Evolutionary conservation across 92 coral and sea anemone genomes (phyloP), one percentile per base, ranked within the genome.

Genomic region (Anthopleura xanthogrammica): DNA sequence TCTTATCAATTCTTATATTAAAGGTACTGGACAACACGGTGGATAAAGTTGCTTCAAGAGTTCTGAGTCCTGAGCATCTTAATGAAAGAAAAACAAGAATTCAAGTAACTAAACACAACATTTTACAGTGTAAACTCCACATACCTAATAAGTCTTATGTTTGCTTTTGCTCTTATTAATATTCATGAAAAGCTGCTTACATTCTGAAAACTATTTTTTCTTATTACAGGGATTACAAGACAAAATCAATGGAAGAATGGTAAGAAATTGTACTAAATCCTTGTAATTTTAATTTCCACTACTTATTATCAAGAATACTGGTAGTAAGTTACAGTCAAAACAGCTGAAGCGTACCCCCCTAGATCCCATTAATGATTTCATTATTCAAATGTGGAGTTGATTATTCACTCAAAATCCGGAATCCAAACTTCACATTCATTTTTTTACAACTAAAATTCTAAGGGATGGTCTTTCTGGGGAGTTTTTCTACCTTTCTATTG

Each of bases 21-120:
- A 64, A 91, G 92, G 95, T 89, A 52, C 88, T 91, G 40, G 95
- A 89, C 68, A 91, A 91, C 40, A 91, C 92, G 42, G 85, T 91
- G 43, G 85, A 89, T 29, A 91, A 89, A 80, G 88, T 91, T 0
- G 92, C 95, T 24, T 80, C 65, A 56, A 88, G 81, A 48, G 90
- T 91, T 16, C 87, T 91, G 66, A 83, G 88, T 23, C 79, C 86
- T 23, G 95, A 89, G 50, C 88, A 89, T 52, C 75, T 86, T 20
- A 79, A 80, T n/a, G 92, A 89, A 68, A 86, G 95, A 20, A 64
- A 81, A 41, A 60, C 58, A 7, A 88, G 76, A 52, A 86, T 89
- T 23, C 86, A 91, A 80, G 90, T 82, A 42, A 81, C 50, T 12
- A 62, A 62, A 46, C 0, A 46, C 50, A 46, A 5, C 9, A 19